Base-by-base conservation (phyloP, 2,888 invertebrate genomes). In the Eledone cirrhosa region DNA sequence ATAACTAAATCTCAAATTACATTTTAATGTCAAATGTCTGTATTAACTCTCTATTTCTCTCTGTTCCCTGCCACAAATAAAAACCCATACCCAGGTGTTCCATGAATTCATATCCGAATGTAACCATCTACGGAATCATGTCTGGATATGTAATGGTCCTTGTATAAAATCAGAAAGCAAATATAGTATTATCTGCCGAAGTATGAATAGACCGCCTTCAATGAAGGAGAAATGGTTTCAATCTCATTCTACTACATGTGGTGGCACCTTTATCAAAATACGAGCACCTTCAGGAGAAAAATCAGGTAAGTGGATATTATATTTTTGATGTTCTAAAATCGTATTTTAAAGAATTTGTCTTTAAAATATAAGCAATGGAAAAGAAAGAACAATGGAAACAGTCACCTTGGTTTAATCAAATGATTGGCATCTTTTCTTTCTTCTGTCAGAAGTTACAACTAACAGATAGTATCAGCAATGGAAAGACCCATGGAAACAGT, bases 141-240 rank as follows among this genome's bases (percentile, higher is more conserved):
- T 72, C 5, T 72, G 69, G 69, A 33, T n/a, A 72, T 72, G 69
- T 41, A 33, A 72, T 19, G 69, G 69, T 22, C 41, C 69, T 3
- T 72, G 69, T 27, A 29, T 29, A n/a, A 72, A 33, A 19, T 33
- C 33, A 0, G 13, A 31, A 1, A 2, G 0, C 3, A 31, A 72
- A 0, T 19, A 41, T 22, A 41, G 69, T 0, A n/a, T 33, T 41
- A 33, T 72, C 31, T 31, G 69, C 1, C 19, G 69, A 72, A 31
- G 31, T 27, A 29, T 31, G 4, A 72, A 72, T 22, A 22, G 69
- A 31, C n/a, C 31, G n/a, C 69, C 69, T 11, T 72, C 69, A 3
- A 5, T 13, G 8, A 33, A n/a, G 13, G 69, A 72, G 22, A 72
- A 72, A 33, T 72, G 69, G 69, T 72, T 72, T 14, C n/a, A 31